Percentiles rank a stretch among this genome's conserved stretches.
Conservation (phyloP, 23 tunicate genomes). For the Ascidia mentula region DNA sequence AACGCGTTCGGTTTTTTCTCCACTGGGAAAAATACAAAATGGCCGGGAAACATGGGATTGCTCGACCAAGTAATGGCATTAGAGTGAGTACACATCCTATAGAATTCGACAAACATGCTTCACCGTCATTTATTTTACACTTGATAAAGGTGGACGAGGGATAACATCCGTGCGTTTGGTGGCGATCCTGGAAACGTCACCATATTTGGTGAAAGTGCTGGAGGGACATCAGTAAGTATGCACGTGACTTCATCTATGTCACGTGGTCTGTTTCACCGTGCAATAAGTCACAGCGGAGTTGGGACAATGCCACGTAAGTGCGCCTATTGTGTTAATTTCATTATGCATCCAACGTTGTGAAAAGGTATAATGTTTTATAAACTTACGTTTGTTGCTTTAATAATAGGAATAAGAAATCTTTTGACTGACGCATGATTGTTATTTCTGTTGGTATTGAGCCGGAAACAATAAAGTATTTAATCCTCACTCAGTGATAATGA, state of each 20-base stretch:
- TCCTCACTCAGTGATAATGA: no score
- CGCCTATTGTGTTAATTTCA: no score
- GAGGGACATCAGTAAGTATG: conserved; percentile 5
- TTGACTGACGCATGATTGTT: no score
- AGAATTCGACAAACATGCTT: background rate
- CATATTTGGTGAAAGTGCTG: conserved; percentile 61
- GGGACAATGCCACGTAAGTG: conserved; percentile 18
- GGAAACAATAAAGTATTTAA: no score
- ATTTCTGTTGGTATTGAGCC: no score
- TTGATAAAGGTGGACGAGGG: conserved; percentile 56
- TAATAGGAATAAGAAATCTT: no score
- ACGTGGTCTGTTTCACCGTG: conserved; percentile 46
- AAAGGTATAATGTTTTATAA: no score
- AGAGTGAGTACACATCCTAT: conserved; percentile 21
- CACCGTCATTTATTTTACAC: background rate
- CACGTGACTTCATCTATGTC: conserved; percentile 36
- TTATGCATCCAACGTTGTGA: no score
- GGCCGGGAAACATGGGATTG: conserved; percentile 73
- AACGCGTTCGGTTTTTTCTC: conserved; percentile 58
- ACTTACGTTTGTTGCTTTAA: no score
- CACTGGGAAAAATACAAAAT: conserved; percentile 29
- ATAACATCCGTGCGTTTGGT: conserved; percentile 35
- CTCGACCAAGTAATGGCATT: conserved; percentile 64
- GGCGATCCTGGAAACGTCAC: conserved; percentile 54
- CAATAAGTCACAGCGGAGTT: conserved; percentile 27